Percentiles rank a stretch among this genome's conserved stretches.
Conservation (phyloP, 2,888 invertebrate species). For the Cephus rjabovi region DNA sequence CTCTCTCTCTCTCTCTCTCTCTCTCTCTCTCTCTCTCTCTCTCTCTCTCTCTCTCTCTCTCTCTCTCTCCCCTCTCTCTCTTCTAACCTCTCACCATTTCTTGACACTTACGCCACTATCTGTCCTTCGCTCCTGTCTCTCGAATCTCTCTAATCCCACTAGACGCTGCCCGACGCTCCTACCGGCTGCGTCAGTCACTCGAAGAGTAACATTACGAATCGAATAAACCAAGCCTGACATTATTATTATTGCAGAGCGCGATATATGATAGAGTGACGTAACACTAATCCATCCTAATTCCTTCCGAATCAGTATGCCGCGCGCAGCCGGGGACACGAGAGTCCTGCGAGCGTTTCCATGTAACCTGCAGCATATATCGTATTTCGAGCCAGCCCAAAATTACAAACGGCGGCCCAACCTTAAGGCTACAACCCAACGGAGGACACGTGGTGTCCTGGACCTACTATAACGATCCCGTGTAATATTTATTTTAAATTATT, state of each 20-base stretch:
- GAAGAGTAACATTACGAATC: background rate
- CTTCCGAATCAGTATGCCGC: background rate
- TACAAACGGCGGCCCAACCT: background rate
- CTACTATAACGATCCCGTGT: too few relatives aligned
- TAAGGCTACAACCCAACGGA: background rate
- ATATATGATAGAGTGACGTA: background rate
- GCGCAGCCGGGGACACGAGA: background rate
- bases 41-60: background rate
- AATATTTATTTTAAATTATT: background rate
- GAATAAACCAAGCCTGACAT: background rate
- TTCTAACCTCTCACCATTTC: conserved; percentile 18
- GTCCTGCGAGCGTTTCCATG: background rate
- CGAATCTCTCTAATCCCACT: background rate
- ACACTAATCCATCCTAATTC: background rate
- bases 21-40: background rate
- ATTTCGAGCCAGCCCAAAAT: background rate
- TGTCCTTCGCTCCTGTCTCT: background rate
- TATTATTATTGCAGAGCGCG: background rate
- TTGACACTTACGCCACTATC: background rate
- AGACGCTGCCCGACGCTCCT: background rate
- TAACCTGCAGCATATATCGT: background rate
- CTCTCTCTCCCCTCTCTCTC: background rate
- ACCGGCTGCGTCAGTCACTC: background rate
- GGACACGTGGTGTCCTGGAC: background rate
- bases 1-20: background rate